Base-by-base conservation (phyloP, 1,140 invertebrate species). In the Delia radicum region DNA sequence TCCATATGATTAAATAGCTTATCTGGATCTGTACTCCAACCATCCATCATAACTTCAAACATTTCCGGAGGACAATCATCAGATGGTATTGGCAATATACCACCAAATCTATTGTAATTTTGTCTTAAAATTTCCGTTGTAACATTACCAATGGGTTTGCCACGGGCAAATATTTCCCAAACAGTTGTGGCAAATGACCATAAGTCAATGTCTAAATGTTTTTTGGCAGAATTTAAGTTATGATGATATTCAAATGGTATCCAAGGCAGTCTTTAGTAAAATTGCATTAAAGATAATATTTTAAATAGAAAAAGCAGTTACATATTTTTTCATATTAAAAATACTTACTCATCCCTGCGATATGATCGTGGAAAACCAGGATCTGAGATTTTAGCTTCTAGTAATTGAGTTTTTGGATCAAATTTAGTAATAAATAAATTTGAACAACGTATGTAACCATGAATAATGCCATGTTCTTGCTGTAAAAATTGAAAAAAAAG, bases 161-260 rank as follows among this genome's bases (percentile, higher is more conserved):
- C 95, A 80, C 90, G 92, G 0, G 93, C 93, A 88, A 96, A 97
- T 77, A 97, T 94, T 87, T 97, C 93, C 93, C 95, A 96, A 10
- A 96, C 81, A 12, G 95, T 96, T 18, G 95, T 97, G 2, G 93
- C 94, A 80, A 95, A 92, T 15, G 95, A 94, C 94, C 95, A 97
- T 24, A 96, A 90, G 82, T 97, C 95, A 28, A 93, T 92, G 27
- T 90, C 87, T 0, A 89, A 87, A 62, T 90, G 92, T 27, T 87
- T 87, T 77, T 89, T 90, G 24, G 92, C 92, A 62, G 88, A 87
- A 78, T 91, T 89, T 78, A 91, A 88, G 85, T 94, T 91, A 0
- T 87, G 81, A 82, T 93, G 93, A 82, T 91, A 93, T 85, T 96
- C 94, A 2, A 92, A 90, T 0, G 95, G 94, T 79, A 96, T 91